Evolutionary conservation across 2,797 vertebrate species (phyloP).

Genomic region (Psittacula echo): DNA sequence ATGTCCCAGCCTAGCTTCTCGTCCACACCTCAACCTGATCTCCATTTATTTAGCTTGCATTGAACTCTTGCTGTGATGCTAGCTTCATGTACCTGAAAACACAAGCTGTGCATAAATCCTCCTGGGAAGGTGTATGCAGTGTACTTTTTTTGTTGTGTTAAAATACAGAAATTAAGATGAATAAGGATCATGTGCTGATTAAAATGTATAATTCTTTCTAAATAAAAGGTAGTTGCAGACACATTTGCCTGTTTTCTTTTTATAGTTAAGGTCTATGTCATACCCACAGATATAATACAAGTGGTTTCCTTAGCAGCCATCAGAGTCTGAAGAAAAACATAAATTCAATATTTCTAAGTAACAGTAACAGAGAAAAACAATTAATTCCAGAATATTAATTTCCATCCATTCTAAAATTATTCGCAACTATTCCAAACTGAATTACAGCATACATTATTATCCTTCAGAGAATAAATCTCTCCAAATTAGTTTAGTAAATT

Average conservation of each 20-base stretch:
- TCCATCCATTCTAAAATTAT: constrained; percentile 53
- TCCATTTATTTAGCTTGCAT: background rate
- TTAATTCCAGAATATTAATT: constrained; percentile 45
- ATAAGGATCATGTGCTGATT: background rate
- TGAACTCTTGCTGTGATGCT: background rate
- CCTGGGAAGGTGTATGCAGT: background rate
- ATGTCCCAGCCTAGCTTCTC: background rate
- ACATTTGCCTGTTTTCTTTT: constrained; percentile 36
- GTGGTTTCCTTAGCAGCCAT: constrained; percentile 71
- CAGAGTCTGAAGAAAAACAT: constrained; percentile 31
- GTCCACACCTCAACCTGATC: background rate
- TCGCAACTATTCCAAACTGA: constrained; percentile 24
- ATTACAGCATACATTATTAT: constrained; percentile 3
- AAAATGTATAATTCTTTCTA: background rate
- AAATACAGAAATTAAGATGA: background rate
- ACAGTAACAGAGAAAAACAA: constrained; percentile 38
- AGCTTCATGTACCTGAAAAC: background rate
- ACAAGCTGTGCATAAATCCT: background rate
- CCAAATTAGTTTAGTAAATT: background rate
- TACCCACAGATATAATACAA: constrained; percentile 39
- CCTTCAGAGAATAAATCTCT: background rate
- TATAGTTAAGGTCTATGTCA: constrained; percentile 37
- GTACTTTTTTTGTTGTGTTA: background rate
- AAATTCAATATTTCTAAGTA: constrained; percentile 58
- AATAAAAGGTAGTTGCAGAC: background rate